Evolutionary conservation across 2,888 invertebrate genomes (phyloP), one percentile per base, ranked within the genome.

Genomic region (Drosophila rellima): DNA sequence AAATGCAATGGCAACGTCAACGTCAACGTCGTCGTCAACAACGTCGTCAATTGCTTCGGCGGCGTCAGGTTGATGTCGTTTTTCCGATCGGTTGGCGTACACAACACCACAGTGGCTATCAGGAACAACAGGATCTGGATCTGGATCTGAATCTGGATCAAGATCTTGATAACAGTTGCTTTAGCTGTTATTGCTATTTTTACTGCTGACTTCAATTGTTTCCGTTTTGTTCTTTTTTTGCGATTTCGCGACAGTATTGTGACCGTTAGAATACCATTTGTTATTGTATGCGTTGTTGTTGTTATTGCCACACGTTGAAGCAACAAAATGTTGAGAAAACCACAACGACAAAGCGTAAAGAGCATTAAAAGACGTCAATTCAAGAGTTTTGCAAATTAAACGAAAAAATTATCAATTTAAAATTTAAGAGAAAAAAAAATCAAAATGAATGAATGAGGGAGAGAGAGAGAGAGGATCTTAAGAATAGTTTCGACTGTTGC

Each of bases 31-130:
- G 40, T 55, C 51, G 71, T 61, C 60, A 63, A 64, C 75, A 47
- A 64, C 75, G 20, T 64, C 66, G 72, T 76, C 72, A 60, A 70
- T 74, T 80, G 64, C 81, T 80, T 79, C 68, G 74, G 78, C 65
- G 78, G 81, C 79, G 79, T 81, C 79, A 79, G 79, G 81, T 78
- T 79, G 79, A 78, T 72, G 52, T 69, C 59, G 73, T 75, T 66
- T 73, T 64, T 64, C 68, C 67, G 17, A 18, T 17, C 73, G 45
- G 54, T 62, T 33, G 77, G 56, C 61, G 65, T 44, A 64, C 39
- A 44, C 39, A 52, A 68, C 68, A 73, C 52, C 20, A 71, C 50
- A 71, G 55, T 35, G 42, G 20, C 17, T 56, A 73, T 54, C 55
- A 68, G 63, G 61, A 66, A 26, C 17, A 52, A 39, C 20, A 35